phyloP scores from a whole-genome alignment of 2,797 vertebrate genomes.

The Todus mexicanus region DNA sequence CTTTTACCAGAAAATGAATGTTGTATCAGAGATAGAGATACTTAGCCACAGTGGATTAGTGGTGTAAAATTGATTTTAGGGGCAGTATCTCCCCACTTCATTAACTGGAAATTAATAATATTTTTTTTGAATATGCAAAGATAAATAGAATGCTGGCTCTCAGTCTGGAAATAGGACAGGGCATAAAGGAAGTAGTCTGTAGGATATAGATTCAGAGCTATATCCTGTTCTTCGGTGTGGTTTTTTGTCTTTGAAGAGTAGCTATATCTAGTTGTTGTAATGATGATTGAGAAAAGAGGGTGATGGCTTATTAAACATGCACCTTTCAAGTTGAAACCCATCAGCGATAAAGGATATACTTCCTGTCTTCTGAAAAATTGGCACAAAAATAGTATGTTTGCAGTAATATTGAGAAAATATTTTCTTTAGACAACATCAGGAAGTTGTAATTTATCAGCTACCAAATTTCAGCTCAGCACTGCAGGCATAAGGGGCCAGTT shows the following conservation, averaged over 20 bases:
- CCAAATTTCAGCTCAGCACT: neutral
- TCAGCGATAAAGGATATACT: neutral
- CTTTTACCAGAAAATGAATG: neutral
- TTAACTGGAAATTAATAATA: neutral
- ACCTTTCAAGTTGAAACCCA: neutral
- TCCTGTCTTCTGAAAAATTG: neutral
- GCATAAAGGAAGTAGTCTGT: neutral
- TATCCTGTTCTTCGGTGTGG: neutral
- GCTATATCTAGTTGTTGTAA: neutral
- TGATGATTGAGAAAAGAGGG: neutral
- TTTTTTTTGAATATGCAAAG: neutral
- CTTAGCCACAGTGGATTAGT: neutral
- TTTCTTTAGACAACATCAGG: neutral
- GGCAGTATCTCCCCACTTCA: neutral
- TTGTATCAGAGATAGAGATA: neutral
- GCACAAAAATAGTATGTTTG: neutral
- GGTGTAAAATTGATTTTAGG: constrained; percentile 9
- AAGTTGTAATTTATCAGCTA: neutral
- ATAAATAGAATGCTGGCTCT: neutral
- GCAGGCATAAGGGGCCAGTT: neutral
- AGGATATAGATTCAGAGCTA: neutral
- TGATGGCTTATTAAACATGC: neutral
- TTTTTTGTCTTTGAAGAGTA: neutral
- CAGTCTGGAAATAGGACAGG: neutral
- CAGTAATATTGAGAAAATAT: neutral